Evolutionary conservation across 1,140 invertebrate genomes (phyloP).

Genomic region (Zophobas atratus): DNA sequence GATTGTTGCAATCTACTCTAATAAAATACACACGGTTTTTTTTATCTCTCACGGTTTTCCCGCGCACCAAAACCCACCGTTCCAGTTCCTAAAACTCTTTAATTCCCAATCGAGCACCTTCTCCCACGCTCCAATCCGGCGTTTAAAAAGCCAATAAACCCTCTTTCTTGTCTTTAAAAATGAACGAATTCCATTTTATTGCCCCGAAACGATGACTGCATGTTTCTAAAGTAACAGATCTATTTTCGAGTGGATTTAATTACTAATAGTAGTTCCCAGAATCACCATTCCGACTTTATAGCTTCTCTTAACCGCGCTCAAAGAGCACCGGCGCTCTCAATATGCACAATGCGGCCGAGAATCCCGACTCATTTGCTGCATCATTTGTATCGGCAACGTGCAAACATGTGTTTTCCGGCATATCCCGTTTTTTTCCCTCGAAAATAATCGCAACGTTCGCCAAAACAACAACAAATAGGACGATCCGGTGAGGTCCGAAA

Average conservation of each 20-base stretch:
- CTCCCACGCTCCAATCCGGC: too few relatives aligned
- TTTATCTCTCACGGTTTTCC: too few relatives aligned
- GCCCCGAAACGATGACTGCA: constrained; percentile 9
- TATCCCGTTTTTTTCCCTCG: not conserved
- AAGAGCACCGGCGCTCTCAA: constrained; percentile 19
- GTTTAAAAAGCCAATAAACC: not conserved
- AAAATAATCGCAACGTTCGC: constrained; percentile 10
- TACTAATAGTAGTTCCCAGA: constrained; percentile 45
- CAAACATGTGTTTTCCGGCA: constrained; percentile 30
- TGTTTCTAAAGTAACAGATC: constrained; percentile 45
- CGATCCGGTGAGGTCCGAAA: not conserved
- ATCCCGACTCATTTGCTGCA: constrained; percentile 14
- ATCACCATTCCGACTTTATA: constrained; percentile 38
- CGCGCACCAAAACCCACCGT: too few relatives aligned
- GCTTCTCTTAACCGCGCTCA: constrained; percentile 36
- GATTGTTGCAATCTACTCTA: too few relatives aligned
- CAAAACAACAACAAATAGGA: not conserved
- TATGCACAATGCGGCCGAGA: constrained; percentile 37
- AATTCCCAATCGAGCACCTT: too few relatives aligned
- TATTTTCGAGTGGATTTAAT: constrained; percentile 46
- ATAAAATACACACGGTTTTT: too few relatives aligned
- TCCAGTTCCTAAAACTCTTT: too few relatives aligned
- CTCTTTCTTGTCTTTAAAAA: not conserved
- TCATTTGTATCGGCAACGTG: constrained; percentile 26
- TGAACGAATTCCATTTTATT: not conserved